Evolutionary conservation across 2,888 invertebrate genomes (phyloP), one percentile per base, ranked within the genome.

Genomic region (Steromphala cineraria): DNA sequence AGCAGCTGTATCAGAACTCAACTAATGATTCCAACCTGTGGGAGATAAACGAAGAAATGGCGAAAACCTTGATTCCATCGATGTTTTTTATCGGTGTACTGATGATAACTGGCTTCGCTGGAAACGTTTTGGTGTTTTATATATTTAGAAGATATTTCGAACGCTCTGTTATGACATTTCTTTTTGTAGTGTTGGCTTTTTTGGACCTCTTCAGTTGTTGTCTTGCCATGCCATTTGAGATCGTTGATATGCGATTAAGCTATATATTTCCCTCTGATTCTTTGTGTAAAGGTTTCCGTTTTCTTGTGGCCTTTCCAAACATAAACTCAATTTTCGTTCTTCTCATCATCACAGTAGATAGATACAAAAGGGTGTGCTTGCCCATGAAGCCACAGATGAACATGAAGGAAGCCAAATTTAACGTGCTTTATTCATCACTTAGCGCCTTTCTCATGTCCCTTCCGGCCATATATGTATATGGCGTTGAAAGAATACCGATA

Each of bases 161-260:
- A 31, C 36, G 78, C 13, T 83, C 87, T 5, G 86, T 87, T 7
- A 87, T 88, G 31, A 87, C 87, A 28, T 81, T 85, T 31, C 89
- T 89, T 67, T 87, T 90, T 21, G 76, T 88, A 3, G 84, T 87
- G 21, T 76, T 90, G 19, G 88, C 88, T 0, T 81, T 87, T 1
- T 84, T 89, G 17, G 90, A 90, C 76, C 46, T 89, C 7, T 71
- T 89, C 21, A 85, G 85, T 75, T 90, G 90, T 71, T 31, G 82
- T 2, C 67, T 89, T 0, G 87, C 84, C 15, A 89, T 90, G 75
- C 90, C 90, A 0, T 87, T 87, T 24, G 89, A 90, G 52, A 88
- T 90, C 10, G 83, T 86, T 10, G 89, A 90, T 77, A 82, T 90
- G 80, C 67, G 88, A n/a, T 88, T 82, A 55, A 86, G 83, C 15